Base-by-base conservation (phyloP, 2,888 invertebrate species). In the Andrena haemorrhoa region DNA sequence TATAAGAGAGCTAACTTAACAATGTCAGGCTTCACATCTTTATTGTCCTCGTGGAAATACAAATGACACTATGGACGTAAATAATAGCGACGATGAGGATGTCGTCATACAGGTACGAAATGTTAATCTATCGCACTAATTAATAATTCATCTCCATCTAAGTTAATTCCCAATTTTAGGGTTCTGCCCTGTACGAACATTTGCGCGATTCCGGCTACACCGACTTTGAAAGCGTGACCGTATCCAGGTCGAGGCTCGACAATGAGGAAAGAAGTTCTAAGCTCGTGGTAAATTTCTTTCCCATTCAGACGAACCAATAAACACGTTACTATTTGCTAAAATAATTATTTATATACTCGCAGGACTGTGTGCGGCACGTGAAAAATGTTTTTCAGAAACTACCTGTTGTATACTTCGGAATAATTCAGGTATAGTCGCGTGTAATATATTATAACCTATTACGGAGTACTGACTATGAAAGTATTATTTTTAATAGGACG, bases 111-210 rank as follows among this genome's bases (percentile, higher is more conserved):
- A 93, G 88, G 93, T 91, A 88, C 2, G 8, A 23, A 33, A 65
- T 51, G n/a, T 35, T 31, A 23, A n/a, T 33, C 8, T 5, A n/a
- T 41, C 2, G 10, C 6, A 12, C 71, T 58, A 53, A 58, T 76
- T 16, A 65, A 35, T 33, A 68, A 58, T 31, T 69, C 56, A n/a
- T 29, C 33, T 23, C 33, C 23, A 77, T 47, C n/a, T 41, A 6
- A 75, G 41, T 51, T 74, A 10, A 6, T 23, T 56, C 33, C 53
- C 56, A 12, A 29, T 58, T 75, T 73, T 60, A 93, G 93, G 93
- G 92, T 16, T 92, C 92, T 69, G 91, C 91, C 61, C 85, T 93
- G 20, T 89, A 93, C 26, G 82, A 89, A 83, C 88, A 88, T 75
- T 85, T 93, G 49, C 83, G 78, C 8, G 82, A 89, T 58, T 88